A percentile compares a stretch with the other conserved stretches of the same genome.
These are phyloP conservation scores for Illadopsis cleaveri DNA, from an alignment of 2,113 vertebrate species.

Conservation along the genomic window DNA sequence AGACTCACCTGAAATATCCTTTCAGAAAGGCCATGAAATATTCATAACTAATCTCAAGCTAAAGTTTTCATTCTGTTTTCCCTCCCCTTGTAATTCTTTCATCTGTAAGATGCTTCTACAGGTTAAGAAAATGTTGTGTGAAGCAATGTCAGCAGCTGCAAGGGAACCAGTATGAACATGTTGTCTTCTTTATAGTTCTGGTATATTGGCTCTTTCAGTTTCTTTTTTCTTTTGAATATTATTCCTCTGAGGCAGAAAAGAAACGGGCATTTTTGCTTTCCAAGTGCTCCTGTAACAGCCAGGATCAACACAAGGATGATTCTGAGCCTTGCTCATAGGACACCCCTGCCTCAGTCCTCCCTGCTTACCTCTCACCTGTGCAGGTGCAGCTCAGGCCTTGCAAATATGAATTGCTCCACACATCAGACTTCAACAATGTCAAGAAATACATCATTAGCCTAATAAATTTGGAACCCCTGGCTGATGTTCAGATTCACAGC, in stretches of 20 bases:
- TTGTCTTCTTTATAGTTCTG: background rate
- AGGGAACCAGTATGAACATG: background rate
- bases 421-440: background rate
- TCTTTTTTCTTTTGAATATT: background rate
- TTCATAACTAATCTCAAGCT: constrained; percentile 1
- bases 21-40: constrained; percentile 18
- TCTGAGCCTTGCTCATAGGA: background rate
- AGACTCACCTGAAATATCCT: constrained; percentile 36
- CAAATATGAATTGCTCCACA: background rate
- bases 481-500: background rate
- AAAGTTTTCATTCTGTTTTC: constrained; percentile 22
- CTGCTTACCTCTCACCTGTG: no score
- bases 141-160: constrained; percentile 9
- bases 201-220: background rate
- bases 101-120: background rate
- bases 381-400: background rate
- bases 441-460: background rate
- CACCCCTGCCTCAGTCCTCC: background rate
- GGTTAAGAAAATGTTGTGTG: background rate
- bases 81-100: background rate
- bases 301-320: background rate
- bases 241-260: background rate
- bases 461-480: background rate
- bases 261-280: background rate
- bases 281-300: background rate